Evolutionary conservation across 2,888 invertebrate genomes (phyloP).

Genomic region (Lycaena phlaeas): DNA sequence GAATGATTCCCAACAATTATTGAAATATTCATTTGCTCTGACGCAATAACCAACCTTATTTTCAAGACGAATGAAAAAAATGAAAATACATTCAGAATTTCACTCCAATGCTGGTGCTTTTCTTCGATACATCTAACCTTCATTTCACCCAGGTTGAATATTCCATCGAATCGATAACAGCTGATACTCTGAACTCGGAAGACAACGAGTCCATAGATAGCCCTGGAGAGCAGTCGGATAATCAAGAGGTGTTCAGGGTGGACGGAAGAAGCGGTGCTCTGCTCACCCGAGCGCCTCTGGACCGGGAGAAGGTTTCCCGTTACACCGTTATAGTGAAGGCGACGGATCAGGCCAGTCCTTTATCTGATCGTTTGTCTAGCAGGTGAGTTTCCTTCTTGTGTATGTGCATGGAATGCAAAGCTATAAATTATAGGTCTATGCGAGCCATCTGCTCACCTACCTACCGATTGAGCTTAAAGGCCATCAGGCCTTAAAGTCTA

Average conservation of each 20-base stretch:
- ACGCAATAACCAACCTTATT: no score
- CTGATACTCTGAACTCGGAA: slow-evolving; percentile 46
- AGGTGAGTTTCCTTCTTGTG: no score
- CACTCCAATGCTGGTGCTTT: no score
- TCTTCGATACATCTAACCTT: neutral
- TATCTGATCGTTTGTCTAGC: slow-evolving; percentile 84
- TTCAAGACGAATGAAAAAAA: no score
- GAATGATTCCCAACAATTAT: no score
- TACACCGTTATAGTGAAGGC: slow-evolving; percentile 91
- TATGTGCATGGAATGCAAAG: no score
- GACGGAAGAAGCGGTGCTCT: slow-evolving; percentile 90
- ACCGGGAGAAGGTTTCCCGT: slow-evolving; percentile 89
- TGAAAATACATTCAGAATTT: no score
- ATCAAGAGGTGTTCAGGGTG: slow-evolving; percentile 87
- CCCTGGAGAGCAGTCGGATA: slow-evolving; percentile 38
- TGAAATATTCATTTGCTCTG: no score
- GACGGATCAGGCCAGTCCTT: slow-evolving; percentile 86
- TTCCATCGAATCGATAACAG: slow-evolving; percentile 80
- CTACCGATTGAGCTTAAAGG: no score
- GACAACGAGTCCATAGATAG: slow-evolving; percentile 44
- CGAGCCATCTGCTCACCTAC: no score
- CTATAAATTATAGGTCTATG: no score
- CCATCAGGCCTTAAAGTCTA: no score
- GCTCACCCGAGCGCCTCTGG: slow-evolving; percentile 84
- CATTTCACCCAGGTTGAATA: slow-evolving; percentile 75